These are phyloP conservation scores for Rhyacophila brunnea DNA, from an alignment of 1,140 invertebrate genomes.

Conservation along the genomic window DNA sequence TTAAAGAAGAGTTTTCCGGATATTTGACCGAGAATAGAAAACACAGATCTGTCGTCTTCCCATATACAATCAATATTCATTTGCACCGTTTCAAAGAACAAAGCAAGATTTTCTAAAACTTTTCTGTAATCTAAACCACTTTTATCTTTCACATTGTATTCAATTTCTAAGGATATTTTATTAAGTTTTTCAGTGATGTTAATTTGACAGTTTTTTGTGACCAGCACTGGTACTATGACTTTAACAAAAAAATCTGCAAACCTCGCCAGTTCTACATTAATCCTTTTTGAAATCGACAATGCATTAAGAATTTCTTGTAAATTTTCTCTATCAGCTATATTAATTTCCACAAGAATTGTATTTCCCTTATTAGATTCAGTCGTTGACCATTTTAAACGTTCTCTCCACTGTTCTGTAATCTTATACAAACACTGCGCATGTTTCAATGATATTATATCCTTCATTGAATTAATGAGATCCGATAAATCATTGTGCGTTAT, in stretches of 20 bases:
- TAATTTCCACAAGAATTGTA: constrained; percentile 11
- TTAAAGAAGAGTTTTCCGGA: constrained; percentile 26
- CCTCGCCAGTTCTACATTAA: constrained; percentile 22
- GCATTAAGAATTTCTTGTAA: constrained; percentile 28
- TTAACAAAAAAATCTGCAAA: constrained; percentile 25
- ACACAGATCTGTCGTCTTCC: constrained; percentile 40
- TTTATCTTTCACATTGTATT: constrained; percentile 8
- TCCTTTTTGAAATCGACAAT: constrained; percentile 17
- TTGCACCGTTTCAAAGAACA: constrained; percentile 24
- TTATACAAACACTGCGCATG: constrained; percentile 19
- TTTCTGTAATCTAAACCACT: constrained; percentile 16
- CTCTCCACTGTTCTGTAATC: constrained; percentile 24
- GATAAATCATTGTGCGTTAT: constrained; percentile 6
- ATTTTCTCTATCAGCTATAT: constrained; percentile 25
- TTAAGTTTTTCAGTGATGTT: constrained; percentile 11
- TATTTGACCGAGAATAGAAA: constrained; percentile 41
- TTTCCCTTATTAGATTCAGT: constrained; percentile 4
- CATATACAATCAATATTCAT: constrained; percentile 32
- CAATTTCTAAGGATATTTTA: constrained; percentile 10
- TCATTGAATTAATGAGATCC: constrained; percentile 13
- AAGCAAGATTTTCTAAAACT: constrained; percentile 21
- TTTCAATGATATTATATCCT: constrained; percentile 14
- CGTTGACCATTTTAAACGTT: constrained; percentile 14
- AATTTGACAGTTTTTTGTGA: constrained; percentile 10
- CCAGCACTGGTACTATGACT: constrained; percentile 12